Percentiles rank a stretch among this genome's conserved stretches.
These are phyloP conservation scores for Champsocephalus esox DNA, from an alignment of 2,797 vertebrate genomes.

Conservation along the genomic window DNA sequence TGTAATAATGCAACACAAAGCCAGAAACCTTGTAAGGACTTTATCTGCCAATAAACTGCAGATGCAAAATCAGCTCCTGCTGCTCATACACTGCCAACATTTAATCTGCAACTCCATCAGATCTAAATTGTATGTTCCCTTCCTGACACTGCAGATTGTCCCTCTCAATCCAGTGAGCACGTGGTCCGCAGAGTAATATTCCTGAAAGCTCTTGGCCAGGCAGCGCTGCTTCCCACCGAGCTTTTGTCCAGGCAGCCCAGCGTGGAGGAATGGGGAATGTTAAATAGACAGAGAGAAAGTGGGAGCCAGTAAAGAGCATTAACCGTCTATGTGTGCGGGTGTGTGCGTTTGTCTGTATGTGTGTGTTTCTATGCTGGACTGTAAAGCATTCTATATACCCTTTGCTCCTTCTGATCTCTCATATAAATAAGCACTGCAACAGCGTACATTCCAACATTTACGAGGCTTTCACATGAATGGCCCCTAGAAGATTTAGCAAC, in stretches of 20 bases:
- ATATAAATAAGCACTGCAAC: slow-evolving; percentile 64
- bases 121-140: slow-evolving; percentile 51
- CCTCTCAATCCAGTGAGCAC: slow-evolving; percentile 45
- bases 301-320: slow-evolving; percentile 63
- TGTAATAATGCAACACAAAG: background rate
- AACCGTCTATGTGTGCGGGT: slow-evolving; percentile 35
- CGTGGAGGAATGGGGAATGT: slow-evolving; percentile 67
- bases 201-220: slow-evolving; percentile 76
- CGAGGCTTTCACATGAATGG: slow-evolving; percentile 64
- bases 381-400: slow-evolving; percentile 48
- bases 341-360: slow-evolving; percentile 26
- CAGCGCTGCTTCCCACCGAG: slow-evolving; percentile 74
- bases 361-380: slow-evolving; percentile 6
- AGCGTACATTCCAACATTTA: slow-evolving; percentile 59
- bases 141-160: slow-evolving; percentile 76
- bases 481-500: slow-evolving; percentile 41
- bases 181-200: slow-evolving; percentile 77
- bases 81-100: slow-evolving; percentile 27
- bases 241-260: slow-evolving; percentile 72
- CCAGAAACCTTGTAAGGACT: background rate
- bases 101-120: slow-evolving; percentile 42
- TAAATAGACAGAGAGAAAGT: slow-evolving; percentile 74
- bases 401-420: slow-evolving; percentile 50
- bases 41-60: slow-evolving; percentile 15
- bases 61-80: slow-evolving; percentile 37